These are phyloP conservation scores for Andrena bicolor DNA, from an alignment of 2,888 invertebrate genomes.

Conservation along the genomic window DNA sequence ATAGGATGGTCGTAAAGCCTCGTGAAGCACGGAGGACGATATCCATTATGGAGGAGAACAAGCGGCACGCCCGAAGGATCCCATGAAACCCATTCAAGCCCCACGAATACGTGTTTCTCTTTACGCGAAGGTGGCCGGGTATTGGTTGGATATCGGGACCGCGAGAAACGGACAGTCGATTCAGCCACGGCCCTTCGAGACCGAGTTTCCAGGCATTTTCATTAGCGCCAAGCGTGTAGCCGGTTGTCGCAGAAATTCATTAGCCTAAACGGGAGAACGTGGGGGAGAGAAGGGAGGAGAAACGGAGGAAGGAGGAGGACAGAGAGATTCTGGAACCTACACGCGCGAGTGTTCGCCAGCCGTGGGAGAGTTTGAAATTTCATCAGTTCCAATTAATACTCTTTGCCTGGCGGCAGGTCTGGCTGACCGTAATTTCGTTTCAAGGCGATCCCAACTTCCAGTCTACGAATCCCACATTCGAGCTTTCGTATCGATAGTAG, in stretches of 20 bases:
- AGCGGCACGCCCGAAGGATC: not conserved
- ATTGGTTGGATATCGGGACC: constrained; percentile 17
- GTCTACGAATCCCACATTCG: not conserved
- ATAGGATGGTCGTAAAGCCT: not conserved
- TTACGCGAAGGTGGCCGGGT: not conserved
- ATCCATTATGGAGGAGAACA: constrained; percentile 22
- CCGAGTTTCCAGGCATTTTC: constrained; percentile 44
- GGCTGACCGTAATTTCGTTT: constrained; percentile 8
- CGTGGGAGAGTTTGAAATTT: constrained; percentile 18
- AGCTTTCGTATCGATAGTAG: not conserved
- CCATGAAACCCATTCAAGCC: constrained; percentile 37
- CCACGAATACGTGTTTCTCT: constrained; percentile 13
- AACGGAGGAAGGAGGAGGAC: not conserved
- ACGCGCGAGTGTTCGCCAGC: not conserved
- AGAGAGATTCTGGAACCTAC: not conserved
- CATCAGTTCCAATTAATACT: constrained; percentile 29
- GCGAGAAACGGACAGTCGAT: constrained; percentile 25
- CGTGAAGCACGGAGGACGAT: not conserved
- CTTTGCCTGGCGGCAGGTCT: not conserved
- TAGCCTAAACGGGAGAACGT: constrained; percentile 20
- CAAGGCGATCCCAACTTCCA: not conserved
- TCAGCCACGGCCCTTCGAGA: constrained; percentile 18
- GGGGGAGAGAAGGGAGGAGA: not conserved
- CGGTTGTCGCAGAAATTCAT: constrained; percentile 51
- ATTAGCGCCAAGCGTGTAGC: constrained; percentile 33